phyloP scores from a whole-genome alignment of 1,140 invertebrate genomes.

The Drosophila albomicans region DNA sequence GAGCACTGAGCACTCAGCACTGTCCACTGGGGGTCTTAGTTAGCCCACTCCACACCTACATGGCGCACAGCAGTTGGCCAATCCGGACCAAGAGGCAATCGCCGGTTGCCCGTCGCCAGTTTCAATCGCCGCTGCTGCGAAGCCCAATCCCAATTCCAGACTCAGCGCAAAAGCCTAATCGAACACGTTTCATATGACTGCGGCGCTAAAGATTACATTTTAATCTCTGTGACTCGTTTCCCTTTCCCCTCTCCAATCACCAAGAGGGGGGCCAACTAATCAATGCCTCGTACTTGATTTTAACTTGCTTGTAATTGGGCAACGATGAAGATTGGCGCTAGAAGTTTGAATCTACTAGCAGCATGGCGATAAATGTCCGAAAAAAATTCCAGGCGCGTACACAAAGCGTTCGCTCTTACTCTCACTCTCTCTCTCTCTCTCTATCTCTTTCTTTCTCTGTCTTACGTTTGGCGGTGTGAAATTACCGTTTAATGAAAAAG shows the following conservation, averaged over 20 bases:
- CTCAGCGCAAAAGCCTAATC: constrained; percentile 62
- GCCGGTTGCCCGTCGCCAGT: not conserved
- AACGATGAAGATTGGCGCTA: constrained; percentile 59
- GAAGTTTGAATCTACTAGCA: constrained; percentile 45
- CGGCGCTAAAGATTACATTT: constrained; percentile 81
- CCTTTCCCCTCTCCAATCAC: not conserved
- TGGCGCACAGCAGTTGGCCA: constrained; percentile 72
- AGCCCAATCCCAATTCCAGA: constrained; percentile 13
- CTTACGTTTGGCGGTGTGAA: constrained; percentile 59
- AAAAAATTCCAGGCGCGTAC: constrained; percentile 77
- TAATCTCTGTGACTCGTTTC: constrained; percentile 57
- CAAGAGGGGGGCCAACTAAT: constrained; percentile 56
- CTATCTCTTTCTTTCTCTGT: constrained; percentile 7
- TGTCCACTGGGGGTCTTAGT: constrained; percentile 56
- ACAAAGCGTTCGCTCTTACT: constrained; percentile 13
- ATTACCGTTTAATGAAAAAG: constrained; percentile 80
- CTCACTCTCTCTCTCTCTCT: not conserved
- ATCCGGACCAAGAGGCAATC: constrained; percentile 26
- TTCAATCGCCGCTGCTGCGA: not conserved
- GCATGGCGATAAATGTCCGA: constrained; percentile 71
- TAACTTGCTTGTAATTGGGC: constrained; percentile 82
- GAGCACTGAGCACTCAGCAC: constrained; percentile 62
- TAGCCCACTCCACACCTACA: constrained; percentile 68
- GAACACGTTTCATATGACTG: constrained; percentile 81
- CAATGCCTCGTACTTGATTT: constrained; percentile 80